A percentile compares a stretch with the other conserved stretches of the same genome.
phyloP scores from a whole-genome alignment of 2,888 invertebrate species.

The Drosophila rellima region DNA sequence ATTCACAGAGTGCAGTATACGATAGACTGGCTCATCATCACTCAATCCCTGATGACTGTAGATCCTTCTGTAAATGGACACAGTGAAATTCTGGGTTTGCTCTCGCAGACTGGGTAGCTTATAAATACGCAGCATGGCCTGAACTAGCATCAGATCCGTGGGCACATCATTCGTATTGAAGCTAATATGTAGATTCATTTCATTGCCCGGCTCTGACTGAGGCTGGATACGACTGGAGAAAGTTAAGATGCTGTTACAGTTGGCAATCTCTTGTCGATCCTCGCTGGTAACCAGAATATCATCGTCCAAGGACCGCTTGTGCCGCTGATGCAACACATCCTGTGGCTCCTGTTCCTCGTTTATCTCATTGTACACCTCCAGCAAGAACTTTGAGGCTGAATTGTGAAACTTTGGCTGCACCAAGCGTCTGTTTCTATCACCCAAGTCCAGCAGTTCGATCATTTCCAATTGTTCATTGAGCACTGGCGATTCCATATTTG shows the following conservation, averaged over 20 bases:
- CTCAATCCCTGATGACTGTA: slow-evolving; percentile 44
- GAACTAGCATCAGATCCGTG: slow-evolving; percentile 90
- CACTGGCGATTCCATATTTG: slow-evolving; percentile 29
- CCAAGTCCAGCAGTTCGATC: slow-evolving; percentile 93
- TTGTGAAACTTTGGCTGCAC: slow-evolving; percentile 86
- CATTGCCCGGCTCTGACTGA: neutral
- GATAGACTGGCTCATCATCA: slow-evolving; percentile 86
- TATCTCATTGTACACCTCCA: slow-evolving; percentile 94
- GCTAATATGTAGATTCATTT: slow-evolving; percentile 87
- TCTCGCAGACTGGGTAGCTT: slow-evolving; percentile 85
- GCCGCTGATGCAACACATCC: slow-evolving; percentile 70
- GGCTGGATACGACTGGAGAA: slow-evolving; percentile 89
- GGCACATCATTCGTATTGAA: slow-evolving; percentile 96
- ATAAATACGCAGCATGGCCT: slow-evolving; percentile 94
- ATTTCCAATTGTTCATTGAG: slow-evolving; percentile 87
- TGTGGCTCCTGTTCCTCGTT: slow-evolving; percentile 84
- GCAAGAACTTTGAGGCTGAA: slow-evolving; percentile 91
- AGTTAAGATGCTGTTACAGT: slow-evolving; percentile 97
- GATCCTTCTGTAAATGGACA: slow-evolving; percentile 74
- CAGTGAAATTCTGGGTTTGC: slow-evolving; percentile 57
- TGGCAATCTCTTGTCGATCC: slow-evolving; percentile 93
- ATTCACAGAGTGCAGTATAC: slow-evolving; percentile 90
- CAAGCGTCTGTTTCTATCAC: slow-evolving; percentile 90
- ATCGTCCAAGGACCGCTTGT: slow-evolving; percentile 69
- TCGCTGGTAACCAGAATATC: slow-evolving; percentile 89